Evolutionary conservation across 2,888 invertebrate genomes (phyloP).

Genomic region (Helicoverpa assulta): DNA sequence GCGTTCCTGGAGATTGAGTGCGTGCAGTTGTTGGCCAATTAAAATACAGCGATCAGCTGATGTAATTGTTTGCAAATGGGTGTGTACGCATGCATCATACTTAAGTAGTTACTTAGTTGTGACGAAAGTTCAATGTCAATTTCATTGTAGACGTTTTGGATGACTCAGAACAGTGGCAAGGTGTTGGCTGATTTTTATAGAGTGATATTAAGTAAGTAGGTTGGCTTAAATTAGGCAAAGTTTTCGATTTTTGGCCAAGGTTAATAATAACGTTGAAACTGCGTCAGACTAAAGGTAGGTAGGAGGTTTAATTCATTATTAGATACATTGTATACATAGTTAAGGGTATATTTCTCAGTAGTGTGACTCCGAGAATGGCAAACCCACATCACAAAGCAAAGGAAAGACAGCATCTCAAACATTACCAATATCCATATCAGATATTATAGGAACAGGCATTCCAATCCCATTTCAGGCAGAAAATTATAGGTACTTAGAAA

Average conservation of each 20-base stretch:
- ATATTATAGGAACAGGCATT: slow-evolving; percentile 38
- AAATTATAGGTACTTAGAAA: slow-evolving; percentile 13
- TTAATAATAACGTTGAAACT: too few relatives aligned
- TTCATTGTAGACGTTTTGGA: slow-evolving; percentile 5
- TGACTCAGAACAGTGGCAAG: slow-evolving; percentile 13
- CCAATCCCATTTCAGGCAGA: slow-evolving; percentile 21
- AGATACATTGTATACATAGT: too few relatives aligned
- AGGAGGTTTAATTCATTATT: too few relatives aligned
- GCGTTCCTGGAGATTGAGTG: slow-evolving; percentile 32
- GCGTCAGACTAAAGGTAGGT: too few relatives aligned
- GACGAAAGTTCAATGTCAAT: slow-evolving; percentile 43
- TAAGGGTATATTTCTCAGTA: neutral
- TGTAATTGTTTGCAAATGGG: slow-evolving; percentile 52
- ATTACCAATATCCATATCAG: slow-evolving; percentile 17
- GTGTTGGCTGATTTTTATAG: neutral
- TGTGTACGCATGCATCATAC: slow-evolving; percentile 24
- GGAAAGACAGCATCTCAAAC: slow-evolving; percentile 2
- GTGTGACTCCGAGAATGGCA: slow-evolving; percentile 3
- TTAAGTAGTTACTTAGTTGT: too few relatives aligned
- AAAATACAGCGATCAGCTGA: slow-evolving; percentile 53
- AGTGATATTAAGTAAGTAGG: too few relatives aligned
- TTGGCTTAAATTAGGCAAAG: too few relatives aligned
- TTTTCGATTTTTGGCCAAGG: too few relatives aligned
- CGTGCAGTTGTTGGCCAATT: slow-evolving; percentile 40
- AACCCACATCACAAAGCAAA: neutral